phyloP scores from a whole-genome alignment of 2,113 vertebrate genomes.

The Macaca mulatta region DNA sequence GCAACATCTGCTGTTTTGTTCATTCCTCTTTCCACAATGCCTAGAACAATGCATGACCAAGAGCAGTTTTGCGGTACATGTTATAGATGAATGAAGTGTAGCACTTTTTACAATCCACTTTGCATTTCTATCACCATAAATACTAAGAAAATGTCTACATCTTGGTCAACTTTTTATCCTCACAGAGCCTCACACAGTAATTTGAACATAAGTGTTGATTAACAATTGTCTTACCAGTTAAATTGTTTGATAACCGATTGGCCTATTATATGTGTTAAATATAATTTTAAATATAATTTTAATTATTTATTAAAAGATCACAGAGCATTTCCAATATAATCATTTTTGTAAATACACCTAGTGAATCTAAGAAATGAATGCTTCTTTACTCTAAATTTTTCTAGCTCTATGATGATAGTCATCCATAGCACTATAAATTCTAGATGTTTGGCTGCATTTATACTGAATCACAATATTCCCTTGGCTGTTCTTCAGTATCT shows the following conservation, averaged over 20 bases:
- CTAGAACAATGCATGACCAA: rapidly evolving
- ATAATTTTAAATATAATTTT: too few relatives aligned
- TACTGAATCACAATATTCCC: background rate
- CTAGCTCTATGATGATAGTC: background rate
- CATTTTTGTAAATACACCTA: background rate
- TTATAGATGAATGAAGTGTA: rapidly evolving
- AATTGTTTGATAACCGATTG: background rate
- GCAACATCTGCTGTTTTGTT: background rate
- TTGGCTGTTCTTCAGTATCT: background rate
- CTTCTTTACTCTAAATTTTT: background rate
- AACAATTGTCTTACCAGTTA: background rate
- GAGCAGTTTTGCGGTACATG: background rate
- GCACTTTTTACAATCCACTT: too few relatives aligned
- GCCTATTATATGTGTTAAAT: background rate
- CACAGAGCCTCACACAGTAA: background rate
- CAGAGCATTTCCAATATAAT: background rate
- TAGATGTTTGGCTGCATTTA: background rate
- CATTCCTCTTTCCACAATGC: background rate
- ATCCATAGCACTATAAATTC: background rate
- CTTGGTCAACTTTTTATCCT: background rate
- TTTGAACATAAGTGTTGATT: background rate
- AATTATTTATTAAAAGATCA: background rate
- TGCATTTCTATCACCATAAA: background rate
- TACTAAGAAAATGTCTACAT: background rate
- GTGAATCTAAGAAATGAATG: background rate